Evolutionary conservation across 2,113 vertebrate species (phyloP), one percentile per base, ranked within the genome.

Genomic region (Centropus unirufus): DNA sequence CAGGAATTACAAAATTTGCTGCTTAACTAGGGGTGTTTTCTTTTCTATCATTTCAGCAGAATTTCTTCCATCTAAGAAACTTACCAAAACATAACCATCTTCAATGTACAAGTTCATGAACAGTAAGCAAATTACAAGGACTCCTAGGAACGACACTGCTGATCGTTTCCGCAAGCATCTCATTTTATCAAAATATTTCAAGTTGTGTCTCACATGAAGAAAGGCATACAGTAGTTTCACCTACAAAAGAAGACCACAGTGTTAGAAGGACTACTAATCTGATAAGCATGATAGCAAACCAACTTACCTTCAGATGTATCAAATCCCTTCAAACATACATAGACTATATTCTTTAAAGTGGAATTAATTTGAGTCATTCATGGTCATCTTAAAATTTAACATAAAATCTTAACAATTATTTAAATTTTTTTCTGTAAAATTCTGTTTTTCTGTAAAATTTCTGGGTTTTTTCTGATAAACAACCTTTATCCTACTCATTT

Each of bases 101-200:
- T 99, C 99, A 83, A 99, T 99, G 97, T 99, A 99, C 82, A 99
- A 98, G 92, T 99, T 99, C 95, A 99, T 98, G 97, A 99, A 99
- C 74, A 99, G 98, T 93, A 99, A 98, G 87, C 98, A 99, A 97
- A 99, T 98, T 73, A 99, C 98, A 97, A 99, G 98, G 93, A 99
- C 97, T 92, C 99, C 99, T 54, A 99, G 98, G 96, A 99, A 98
- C 5, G 99, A 99, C n/a, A 99, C 99, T 42, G 98, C 98, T 87
- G 99, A 99, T 92, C 99, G 98, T 96, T 99, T 99, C 97, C 99
- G 97, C 97, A 99, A 98, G 98, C 99, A 99, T 98, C 99, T 98
- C 99, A 99, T 99, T 98, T 99, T 99, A 98, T 99, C 98, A 96
- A 99, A 97, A 92, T 98, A 98, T 98, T 99, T 99, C 98, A 98